phyloP scores from a whole-genome alignment of 2,113 vertebrate species.

The Pionites leucogaster region DNA sequence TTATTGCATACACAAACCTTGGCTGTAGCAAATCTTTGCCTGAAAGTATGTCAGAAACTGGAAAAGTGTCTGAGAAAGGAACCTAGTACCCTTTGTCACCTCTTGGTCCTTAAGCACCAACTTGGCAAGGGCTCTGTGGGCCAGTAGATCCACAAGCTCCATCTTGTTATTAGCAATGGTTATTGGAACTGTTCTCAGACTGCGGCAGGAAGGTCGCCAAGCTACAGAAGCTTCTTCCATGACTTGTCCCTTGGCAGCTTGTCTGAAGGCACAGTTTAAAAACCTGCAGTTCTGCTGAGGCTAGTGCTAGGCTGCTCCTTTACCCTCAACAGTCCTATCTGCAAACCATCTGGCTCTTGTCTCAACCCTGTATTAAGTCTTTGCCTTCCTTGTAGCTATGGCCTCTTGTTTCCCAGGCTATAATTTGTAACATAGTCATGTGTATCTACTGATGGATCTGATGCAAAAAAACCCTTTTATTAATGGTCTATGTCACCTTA shows the following conservation, averaged over 20 bases:
- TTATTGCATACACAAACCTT: neutral
- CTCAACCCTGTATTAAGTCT: accelerated
- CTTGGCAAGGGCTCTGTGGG: neutral
- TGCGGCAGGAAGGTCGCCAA: neutral
- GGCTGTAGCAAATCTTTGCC: neutral
- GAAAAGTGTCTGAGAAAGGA: neutral
- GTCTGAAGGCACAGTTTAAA: neutral
- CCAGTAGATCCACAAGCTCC: neutral
- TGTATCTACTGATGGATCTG: neutral
- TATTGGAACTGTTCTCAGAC: neutral
- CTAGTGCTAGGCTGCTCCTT: neutral
- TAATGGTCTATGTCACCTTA: too few relatives aligned
- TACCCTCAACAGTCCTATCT: neutral
- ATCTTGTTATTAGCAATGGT: neutral
- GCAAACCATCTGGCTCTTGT: neutral
- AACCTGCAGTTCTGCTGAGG: neutral
- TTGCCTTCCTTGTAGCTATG: accelerated
- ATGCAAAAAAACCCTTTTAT: neutral
- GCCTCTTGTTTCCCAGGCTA: neutral
- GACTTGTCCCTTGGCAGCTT: neutral
- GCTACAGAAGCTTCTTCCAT: neutral
- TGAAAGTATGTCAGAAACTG: neutral
- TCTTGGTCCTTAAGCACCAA: neutral
- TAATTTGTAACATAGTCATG: accelerated
- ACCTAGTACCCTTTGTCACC: neutral